These are phyloP conservation scores for Phocides pigmalion DNA, from an alignment of 1,140 invertebrate species.

Conservation along the genomic window DNA sequence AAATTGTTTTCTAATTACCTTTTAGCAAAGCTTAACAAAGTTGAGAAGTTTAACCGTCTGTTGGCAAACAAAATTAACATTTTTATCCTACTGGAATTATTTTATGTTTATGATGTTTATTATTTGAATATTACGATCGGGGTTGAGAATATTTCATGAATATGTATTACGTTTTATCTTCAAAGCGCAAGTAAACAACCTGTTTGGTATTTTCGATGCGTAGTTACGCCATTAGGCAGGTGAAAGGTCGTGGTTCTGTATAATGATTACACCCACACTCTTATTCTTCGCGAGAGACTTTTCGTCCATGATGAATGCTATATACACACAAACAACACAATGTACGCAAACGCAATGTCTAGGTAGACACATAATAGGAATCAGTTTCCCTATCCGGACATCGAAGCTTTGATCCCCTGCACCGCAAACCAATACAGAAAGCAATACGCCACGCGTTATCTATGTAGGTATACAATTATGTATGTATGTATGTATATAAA, in stretches of 20 bases:
- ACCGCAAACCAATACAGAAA: no score
- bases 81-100: slow-evolving; percentile 17
- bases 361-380: no score
- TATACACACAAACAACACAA: no score
- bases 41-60: slow-evolving; percentile 6
- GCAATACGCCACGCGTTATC: no score
- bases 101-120: slow-evolving; percentile 20
- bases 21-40: background rate
- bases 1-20: slow-evolving; percentile 1
- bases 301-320: no score
- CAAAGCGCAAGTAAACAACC: slow-evolving; percentile 22
- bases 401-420: no score
- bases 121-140: slow-evolving; percentile 21
- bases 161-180: slow-evolving; percentile 36
- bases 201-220: slow-evolving; percentile 12
- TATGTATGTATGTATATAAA: no score
- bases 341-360: no score
- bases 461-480: no score
- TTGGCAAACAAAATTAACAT: slow-evolving; percentile 16
- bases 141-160: slow-evolving; percentile 22
- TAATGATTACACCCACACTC: no score
- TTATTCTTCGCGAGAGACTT: no score
- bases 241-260: slow-evolving; percentile 7
- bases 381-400: no score
- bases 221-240: slow-evolving; percentile 10